Base-by-base conservation (phyloP, 2,113 vertebrate species). In the Microtus oregoni region DNA sequence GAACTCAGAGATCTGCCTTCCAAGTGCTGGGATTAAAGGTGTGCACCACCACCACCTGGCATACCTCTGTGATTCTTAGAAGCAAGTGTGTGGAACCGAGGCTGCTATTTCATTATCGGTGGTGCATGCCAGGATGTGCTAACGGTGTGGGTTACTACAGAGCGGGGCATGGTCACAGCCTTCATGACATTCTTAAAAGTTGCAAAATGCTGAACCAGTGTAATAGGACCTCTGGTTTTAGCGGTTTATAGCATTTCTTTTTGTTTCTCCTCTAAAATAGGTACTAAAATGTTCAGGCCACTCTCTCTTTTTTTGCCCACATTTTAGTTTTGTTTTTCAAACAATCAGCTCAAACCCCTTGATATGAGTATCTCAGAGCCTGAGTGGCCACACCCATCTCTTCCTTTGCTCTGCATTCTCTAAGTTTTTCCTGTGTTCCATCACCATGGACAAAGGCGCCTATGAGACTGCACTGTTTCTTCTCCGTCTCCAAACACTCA, bases 191-290 rank as follows among this genome's bases (percentile, higher is more conserved):
- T 47, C 75, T 92, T 85, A 52, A 61, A 77, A 70, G 83, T 97
- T 97, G 70, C 95, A 95, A 93, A 96, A 94, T 24, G 79, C 70
- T 73, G 55, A 73, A 50, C 78, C 13, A 10, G 44, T 61, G 96
- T 92, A 97, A 82, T 3, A 50, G 72, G 15, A 28, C 19, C 85
- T 90, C 72, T 61, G 87, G 63, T 32, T 73, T 90, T 67, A 94
- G 94, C 67, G 82, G 75, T 75, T 65, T 20, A 5, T 30, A 52
- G 61, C 44, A 65, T 93, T 98, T 83, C 41, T 88, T 90, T 61
- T 67, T 63, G 22, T 67, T 90, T 58, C 35, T 50, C 78, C 83
- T 65, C 63, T 77, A 76, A 92, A 93, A 58, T 85, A 58, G 58
- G 17, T 70, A 12, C 26, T 17, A 0, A 44, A 67, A 41, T 41